phyloP scores from a whole-genome alignment of 2,888 invertebrate genomes.

The Stictocephala bisonia region DNA sequence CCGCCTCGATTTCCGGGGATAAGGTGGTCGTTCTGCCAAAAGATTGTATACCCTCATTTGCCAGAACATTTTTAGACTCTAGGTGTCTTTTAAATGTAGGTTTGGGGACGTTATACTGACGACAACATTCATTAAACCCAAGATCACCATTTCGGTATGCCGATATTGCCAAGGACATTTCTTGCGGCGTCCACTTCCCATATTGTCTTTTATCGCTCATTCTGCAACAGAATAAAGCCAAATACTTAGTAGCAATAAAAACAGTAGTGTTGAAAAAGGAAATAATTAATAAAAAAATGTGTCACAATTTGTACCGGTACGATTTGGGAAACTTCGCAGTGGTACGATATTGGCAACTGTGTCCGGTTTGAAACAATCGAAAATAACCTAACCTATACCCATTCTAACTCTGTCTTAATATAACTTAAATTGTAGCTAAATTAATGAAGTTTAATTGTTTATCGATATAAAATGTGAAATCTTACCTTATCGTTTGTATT shows the following conservation, averaged over 20 bases:
- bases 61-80: neutral
- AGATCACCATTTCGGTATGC: slow-evolving; percentile 33
- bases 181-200: slow-evolving; percentile 28
- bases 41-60: slow-evolving; percentile 3
- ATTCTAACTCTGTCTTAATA: too few species aligned
- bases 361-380: neutral
- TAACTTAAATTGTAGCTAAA: too few species aligned
- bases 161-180: slow-evolving; percentile 4
- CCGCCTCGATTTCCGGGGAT: neutral
- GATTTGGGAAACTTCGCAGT: neutral
- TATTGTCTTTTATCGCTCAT: slow-evolving; percentile 28
- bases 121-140: slow-evolving; percentile 33
- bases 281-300: too few species aligned
- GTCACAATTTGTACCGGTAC: slow-evolving; percentile 19
- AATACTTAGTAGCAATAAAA: too few species aligned
- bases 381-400: neutral
- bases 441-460: too few species aligned
- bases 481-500: too few species aligned
- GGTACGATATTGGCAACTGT: slow-evolving; percentile 36
- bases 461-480: too few species aligned
- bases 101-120: slow-evolving; percentile 20
- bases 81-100: slow-evolving; percentile 13
- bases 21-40: slow-evolving; percentile 3
- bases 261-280: neutral
- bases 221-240: slow-evolving; percentile 8